Evolutionary conservation across 2,888 invertebrate species (phyloP).

Genomic region (Miltochrista miniata): DNA sequence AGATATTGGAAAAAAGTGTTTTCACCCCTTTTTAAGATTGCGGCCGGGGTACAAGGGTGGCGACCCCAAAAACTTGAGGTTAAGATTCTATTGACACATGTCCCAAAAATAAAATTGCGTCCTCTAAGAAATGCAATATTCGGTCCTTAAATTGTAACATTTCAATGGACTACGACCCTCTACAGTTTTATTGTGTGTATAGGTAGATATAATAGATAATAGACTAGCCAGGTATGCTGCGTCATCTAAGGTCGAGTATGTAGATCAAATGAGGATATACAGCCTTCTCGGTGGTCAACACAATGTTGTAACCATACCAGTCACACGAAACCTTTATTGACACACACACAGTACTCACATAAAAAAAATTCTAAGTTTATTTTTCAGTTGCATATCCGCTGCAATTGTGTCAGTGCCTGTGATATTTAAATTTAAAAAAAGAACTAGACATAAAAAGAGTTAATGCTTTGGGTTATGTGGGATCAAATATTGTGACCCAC

Average conservation of each 20-base stretch:
- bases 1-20: no score
- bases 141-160: no score
- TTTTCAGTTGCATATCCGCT: not conserved
- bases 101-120: no score
- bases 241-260: constrained; percentile 21
- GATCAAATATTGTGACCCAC: no score
- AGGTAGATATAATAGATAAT: constrained; percentile 7
- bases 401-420: not conserved
- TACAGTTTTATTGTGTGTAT: no score
- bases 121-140: no score
- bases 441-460: not conserved
- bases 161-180: no score
- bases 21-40: no score
- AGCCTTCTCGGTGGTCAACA: constrained; percentile 10
- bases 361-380: not conserved
- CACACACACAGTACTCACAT: not conserved
- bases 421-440: not conserved
- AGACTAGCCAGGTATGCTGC: not conserved
- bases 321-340: not conserved
- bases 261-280: constrained; percentile 33
- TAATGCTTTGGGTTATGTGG: no score
- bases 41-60: no score
- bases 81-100: no score
- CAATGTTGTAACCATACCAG: constrained; percentile 10
- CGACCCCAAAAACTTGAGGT: no score